Evolutionary conservation across 2,888 invertebrate genomes (phyloP).

Genomic region (Alviniconcha strummeri): DNA sequence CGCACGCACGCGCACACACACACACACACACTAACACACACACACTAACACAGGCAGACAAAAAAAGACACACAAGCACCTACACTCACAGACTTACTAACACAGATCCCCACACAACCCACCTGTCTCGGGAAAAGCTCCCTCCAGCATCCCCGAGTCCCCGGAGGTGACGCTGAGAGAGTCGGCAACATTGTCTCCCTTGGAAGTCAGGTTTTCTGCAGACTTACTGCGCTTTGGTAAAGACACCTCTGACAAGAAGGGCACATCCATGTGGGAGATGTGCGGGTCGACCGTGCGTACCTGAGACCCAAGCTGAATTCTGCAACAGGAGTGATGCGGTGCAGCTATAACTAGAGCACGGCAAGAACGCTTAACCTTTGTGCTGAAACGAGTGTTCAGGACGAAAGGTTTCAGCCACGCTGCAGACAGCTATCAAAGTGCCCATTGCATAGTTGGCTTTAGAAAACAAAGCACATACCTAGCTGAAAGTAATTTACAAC

Average conservation of each 20-base stretch:
- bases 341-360: too few relatives aligned
- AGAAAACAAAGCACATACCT: too few relatives aligned
- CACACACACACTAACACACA: too few relatives aligned
- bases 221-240: background rate
- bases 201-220: background rate
- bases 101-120: background rate
- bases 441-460: too few relatives aligned
- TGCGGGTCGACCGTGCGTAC: constrained; percentile 84
- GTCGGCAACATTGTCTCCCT: constrained; percentile 2
- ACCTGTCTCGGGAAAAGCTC: constrained; percentile 19
- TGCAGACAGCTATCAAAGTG: too few relatives aligned
- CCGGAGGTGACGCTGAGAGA: constrained; percentile 44
- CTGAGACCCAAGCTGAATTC: constrained; percentile 71
- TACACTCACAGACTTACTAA: background rate
- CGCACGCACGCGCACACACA: too few relatives aligned
- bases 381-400: too few relatives aligned
- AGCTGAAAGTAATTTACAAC: too few relatives aligned
- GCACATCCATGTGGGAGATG: constrained; percentile 75
- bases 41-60: constrained; percentile 2
- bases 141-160: constrained; percentile 55
- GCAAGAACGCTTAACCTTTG: too few relatives aligned
- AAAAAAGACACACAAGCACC: background rate
- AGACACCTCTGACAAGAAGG: background rate
- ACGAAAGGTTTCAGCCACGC: too few relatives aligned
- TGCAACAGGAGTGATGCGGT: constrained; percentile 46